Base-by-base conservation (phyloP, 2,797 vertebrate species). In the Decapterus maruadsi region DNA sequence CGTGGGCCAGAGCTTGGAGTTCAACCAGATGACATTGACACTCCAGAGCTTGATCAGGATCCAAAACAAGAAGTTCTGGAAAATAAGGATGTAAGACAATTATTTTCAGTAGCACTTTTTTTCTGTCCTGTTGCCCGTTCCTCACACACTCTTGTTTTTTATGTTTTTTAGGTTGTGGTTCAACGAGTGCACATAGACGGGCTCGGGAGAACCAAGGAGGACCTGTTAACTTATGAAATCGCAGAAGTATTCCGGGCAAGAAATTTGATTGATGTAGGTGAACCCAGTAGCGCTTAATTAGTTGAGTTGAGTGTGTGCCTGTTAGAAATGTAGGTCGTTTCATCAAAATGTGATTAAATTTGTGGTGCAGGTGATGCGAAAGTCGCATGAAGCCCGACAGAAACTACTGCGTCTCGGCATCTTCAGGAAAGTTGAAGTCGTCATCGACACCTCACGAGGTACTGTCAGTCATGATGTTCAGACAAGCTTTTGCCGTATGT, bases 401-500 rank as follows among this genome's bases (percentile, higher is more conserved):
- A 98, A 94, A 72, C 89, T 99, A 55, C 94, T 99, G 29, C 97
- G 97, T 17, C 92, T 99, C 0, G 98, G 98, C 11, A 97, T 99
- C 83, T 99, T 99, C 75, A 94, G 97, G 62, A 96, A 97, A 73
- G 98, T 99, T 1, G 97, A 99, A 17, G 98, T 99, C 56, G 92
- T 99, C 54, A 99, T 99, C 1, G 98, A 99, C 83, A 98, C 97
- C 0, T 97, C 97, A 58, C 94, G 95, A 90, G 98, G 98, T 99
- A 90, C 7, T 2, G 40, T 14, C 17, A 56, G 1, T 50, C 53
- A 38, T 26, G 13, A 13, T 19, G 2, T 29, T 34, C 48, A n/a
- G 5, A 19, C 0, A 36, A 1, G 20, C 16, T 19, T 12, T 1
- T 26, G 26, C 26, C 26, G 10, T 40, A 11, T 4, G 0, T 0